Percentiles rank a stretch among this genome's conserved stretches.
These are phyloP conservation scores for Lepidothrix coronata DNA, from an alignment of 2,113 vertebrate genomes.

Conservation along the genomic window DNA sequence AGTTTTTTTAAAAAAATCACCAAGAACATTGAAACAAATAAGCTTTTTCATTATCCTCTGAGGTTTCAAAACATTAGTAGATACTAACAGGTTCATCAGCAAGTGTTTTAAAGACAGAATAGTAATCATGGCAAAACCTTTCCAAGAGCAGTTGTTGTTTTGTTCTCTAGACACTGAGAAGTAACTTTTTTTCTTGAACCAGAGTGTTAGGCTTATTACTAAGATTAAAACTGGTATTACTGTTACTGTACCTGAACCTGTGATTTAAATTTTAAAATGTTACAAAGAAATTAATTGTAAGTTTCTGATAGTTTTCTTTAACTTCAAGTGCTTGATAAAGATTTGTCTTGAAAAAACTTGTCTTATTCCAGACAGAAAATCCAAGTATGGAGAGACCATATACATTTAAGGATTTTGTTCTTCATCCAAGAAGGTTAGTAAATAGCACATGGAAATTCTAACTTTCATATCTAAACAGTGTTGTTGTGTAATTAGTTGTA, in stretches of 20 bases:
- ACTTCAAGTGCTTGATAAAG: background rate
- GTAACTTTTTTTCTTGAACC: background rate
- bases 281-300: background rate
- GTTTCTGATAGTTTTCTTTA: background rate
- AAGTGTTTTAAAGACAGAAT: background rate
- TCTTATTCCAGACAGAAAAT: conserved; percentile 92
- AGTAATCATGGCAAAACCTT: background rate
- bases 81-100: background rate
- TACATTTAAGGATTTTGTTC: conserved; percentile 97
- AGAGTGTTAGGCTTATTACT: background rate
- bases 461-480: background rate
- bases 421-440: conserved; percentile 95
- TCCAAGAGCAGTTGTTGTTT: background rate
- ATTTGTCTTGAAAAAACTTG: conserved; percentile 33
- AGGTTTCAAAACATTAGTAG: background rate
- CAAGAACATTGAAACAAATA: background rate
- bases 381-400: conserved; percentile 91
- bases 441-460: background rate
- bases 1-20: background rate
- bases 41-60: background rate
- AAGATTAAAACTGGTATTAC: background rate
- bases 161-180: background rate
- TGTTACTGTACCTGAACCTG: background rate
- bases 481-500: background rate
- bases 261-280: background rate